phyloP scores from a whole-genome alignment of 2,888 invertebrate genomes.

The Harpalus rubripes region DNA sequence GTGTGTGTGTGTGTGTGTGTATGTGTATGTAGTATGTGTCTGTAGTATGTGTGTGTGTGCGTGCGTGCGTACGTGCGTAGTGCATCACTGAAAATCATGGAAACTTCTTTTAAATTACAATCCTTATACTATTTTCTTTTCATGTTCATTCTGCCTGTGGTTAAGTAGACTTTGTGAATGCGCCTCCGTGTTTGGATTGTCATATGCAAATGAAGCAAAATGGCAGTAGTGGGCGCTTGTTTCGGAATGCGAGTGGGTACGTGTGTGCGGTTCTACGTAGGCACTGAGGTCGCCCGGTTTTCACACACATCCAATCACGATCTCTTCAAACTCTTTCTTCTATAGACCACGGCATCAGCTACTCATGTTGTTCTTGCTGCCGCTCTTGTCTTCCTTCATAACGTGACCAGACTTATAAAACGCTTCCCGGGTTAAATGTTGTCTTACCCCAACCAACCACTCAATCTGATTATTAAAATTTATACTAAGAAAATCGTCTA shows the following conservation, averaged over 20 bases:
- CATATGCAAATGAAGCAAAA: conserved; percentile 33
- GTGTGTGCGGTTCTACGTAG: conserved; percentile 16
- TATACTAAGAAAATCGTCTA: too few species aligned
- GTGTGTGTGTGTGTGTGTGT: too few species aligned
- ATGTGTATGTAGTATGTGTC: too few species aligned
- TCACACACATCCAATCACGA: neutral
- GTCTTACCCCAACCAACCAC: too few species aligned
- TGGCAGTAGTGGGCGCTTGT: conserved; percentile 25
- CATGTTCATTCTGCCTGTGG: too few species aligned
- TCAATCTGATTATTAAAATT: too few species aligned
- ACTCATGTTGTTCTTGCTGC: neutral
- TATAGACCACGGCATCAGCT: neutral
- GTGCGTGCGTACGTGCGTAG: too few species aligned
- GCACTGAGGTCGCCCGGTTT: conserved; percentile 47
- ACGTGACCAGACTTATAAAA: neutral
- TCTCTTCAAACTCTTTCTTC: neutral
- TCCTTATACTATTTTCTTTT: too few species aligned
- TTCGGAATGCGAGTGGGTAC: conserved; percentile 39
- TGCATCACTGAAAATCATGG: too few species aligned
- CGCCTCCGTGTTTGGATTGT: neutral
- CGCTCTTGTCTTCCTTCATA: neutral
- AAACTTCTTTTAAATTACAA: too few species aligned
- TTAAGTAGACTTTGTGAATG: too few species aligned
- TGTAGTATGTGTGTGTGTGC: too few species aligned
- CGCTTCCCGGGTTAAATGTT: neutral